A percentile compares a stretch with the other conserved stretches of the same genome.
Evolutionary conservation across 2,888 invertebrate genomes (phyloP).

Genomic region (Candidula unifasciata): DNA sequence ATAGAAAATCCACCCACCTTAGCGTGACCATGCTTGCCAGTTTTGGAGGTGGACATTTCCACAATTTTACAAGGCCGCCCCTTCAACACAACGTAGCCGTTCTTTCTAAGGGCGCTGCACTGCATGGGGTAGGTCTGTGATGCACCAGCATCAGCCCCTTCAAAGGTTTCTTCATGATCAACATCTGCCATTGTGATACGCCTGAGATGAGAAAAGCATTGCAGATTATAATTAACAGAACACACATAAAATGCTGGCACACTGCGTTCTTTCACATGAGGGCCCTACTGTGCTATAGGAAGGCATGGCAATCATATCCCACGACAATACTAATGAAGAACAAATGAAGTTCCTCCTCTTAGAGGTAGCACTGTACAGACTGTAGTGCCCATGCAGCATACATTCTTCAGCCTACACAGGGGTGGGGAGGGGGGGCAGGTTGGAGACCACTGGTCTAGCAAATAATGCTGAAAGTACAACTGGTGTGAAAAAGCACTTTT

Average conservation of each 20-base stretch:
- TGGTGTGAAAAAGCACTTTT: too few species aligned
- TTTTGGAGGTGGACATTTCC: slow-evolving; percentile 99
- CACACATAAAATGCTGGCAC: not conserved
- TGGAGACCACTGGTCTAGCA: too few species aligned
- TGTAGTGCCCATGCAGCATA: too few species aligned
- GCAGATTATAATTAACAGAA: not conserved
- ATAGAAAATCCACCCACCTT: slow-evolving; percentile 83
- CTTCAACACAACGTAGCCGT: slow-evolving; percentile 98
- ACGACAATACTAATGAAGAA: too few species aligned
- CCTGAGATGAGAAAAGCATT: not conserved
- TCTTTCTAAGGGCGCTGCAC: slow-evolving; percentile 99
- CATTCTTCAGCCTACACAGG: too few species aligned
- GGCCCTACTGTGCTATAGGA: too few species aligned
- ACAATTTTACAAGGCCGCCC: slow-evolving; percentile 98
- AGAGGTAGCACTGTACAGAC: too few species aligned
- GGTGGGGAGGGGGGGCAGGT: too few species aligned
- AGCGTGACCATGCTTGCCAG: slow-evolving; percentile 99
- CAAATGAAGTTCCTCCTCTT: too few species aligned
- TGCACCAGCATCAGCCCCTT: slow-evolving; percentile 82
- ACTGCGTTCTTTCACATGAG: too few species aligned
- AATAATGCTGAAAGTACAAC: too few species aligned
- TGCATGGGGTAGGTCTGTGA: slow-evolving; percentile 98
- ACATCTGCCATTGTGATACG: slow-evolving; percentile 54
- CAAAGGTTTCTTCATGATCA: slow-evolving; percentile 67
- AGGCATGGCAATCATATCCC: too few species aligned